These are phyloP conservation scores for Butorides virescens DNA, from an alignment of 2,113 vertebrate genomes.

Conservation along the genomic window DNA sequence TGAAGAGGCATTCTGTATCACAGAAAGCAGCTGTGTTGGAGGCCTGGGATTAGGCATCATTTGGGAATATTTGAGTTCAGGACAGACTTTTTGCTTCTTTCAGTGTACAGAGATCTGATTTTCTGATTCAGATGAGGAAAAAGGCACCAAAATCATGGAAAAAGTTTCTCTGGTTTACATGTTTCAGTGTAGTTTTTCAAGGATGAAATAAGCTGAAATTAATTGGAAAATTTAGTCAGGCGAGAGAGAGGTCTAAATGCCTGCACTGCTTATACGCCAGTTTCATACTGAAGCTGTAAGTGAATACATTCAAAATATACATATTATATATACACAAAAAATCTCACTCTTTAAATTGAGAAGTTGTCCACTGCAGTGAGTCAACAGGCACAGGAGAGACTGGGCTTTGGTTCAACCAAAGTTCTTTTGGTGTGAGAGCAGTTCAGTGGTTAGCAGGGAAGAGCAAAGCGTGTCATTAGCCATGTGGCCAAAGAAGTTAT, in stretches of 20 bases:
- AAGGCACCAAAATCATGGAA: neutral
- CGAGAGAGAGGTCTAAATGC: neutral
- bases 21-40: neutral
- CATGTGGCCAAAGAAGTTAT: neutral
- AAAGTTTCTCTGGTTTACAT: neutral
- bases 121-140: neutral
- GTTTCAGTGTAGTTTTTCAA: neutral
- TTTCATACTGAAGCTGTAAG: neutral
- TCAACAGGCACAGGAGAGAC: neutral
- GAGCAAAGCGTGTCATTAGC: neutral
- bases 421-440: neutral
- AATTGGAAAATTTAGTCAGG: neutral
- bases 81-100: neutral
- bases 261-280: neutral
- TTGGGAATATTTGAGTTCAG: constrained; percentile 12
- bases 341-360: neutral
- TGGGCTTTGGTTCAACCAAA: neutral
- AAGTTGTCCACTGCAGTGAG: neutral
- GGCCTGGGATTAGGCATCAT: neutral
- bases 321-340: neutral
- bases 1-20: neutral
- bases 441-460: neutral
- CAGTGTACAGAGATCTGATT: neutral
- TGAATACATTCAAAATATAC: neutral
- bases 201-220: neutral